Evolutionary conservation across 2,797 vertebrate species (phyloP).

Genomic region (Stomatorhinus walkeri): DNA sequence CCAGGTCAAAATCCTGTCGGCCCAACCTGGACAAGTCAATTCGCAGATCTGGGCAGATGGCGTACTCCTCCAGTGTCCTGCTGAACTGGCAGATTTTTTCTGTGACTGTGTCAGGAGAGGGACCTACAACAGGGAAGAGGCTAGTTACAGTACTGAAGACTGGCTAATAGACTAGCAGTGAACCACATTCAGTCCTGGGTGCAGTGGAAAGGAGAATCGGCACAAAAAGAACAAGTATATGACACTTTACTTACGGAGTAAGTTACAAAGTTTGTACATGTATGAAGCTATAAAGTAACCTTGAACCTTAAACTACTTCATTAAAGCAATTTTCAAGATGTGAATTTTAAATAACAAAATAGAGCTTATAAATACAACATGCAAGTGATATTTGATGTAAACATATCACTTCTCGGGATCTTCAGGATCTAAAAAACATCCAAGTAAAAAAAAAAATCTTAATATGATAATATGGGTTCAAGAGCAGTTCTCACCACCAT

Average conservation of each 20-base stretch:
- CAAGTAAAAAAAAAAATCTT: background rate
- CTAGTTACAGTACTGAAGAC: background rate
- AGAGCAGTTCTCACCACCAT: slow-evolving; percentile 72
- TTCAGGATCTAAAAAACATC: background rate
- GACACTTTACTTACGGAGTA: background rate
- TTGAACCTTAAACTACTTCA: background rate
- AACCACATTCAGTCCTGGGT: background rate
- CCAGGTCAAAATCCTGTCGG: slow-evolving; percentile 94
- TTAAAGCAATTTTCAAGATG: background rate
- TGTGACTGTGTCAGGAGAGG: slow-evolving; percentile 84
- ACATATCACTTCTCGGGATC: background rate
- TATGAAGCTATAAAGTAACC: no score
- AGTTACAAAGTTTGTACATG: no score
- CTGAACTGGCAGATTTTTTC: slow-evolving; percentile 94
- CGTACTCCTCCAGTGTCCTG: slow-evolving; percentile 89
- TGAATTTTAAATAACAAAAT: background rate
- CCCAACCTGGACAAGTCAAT: slow-evolving; percentile 90
- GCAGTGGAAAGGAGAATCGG: background rate
- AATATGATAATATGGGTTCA: background rate
- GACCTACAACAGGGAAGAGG: slow-evolving; percentile 58
- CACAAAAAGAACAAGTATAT: background rate
- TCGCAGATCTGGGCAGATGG: slow-evolving; percentile 88
- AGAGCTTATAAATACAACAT: background rate
- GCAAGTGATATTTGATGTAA: background rate
- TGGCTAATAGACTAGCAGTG: background rate